phyloP scores from a whole-genome alignment of 2,113 vertebrate species.

The Gnathonemus echidnorhynchus region DNA sequence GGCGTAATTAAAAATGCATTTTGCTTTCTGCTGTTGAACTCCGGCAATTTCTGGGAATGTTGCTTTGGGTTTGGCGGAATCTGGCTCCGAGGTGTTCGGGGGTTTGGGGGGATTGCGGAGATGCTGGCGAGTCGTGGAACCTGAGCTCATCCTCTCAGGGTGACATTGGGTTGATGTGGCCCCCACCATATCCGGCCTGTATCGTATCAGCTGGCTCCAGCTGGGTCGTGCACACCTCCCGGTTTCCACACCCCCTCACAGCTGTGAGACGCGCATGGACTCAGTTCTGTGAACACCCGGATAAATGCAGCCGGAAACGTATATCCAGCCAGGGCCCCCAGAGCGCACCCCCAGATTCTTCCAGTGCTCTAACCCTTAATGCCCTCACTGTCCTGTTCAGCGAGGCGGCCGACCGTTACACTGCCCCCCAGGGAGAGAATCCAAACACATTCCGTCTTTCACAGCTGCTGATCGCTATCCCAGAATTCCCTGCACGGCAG shows the following conservation, averaged over 20 bases:
- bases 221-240: not conserved
- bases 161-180: not conserved
- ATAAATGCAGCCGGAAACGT: not conserved
- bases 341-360: not conserved
- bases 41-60: not conserved
- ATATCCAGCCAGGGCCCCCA: not conserved
- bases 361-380: not conserved
- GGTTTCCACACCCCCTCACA: not conserved
- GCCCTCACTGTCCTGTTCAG: not conserved
- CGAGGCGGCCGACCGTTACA: not conserved
- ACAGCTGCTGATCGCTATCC: not conserved
- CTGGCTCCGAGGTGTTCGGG: not conserved
- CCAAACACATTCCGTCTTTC: not conserved
- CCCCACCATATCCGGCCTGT: not conserved
- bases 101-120: not conserved
- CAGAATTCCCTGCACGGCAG: not conserved
- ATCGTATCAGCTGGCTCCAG: not conserved
- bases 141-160: not conserved
- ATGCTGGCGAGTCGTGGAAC: not conserved
- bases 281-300: not conserved
- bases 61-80: not conserved
- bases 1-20: constrained; percentile 6
- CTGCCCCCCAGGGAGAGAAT: not conserved
- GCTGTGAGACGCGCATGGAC: not conserved
- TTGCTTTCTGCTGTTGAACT: not conserved